A percentile compares a stretch with the other conserved stretches of the same genome.
These are phyloP conservation scores for Lepidurus arcticus DNA, from an alignment of 1,140 invertebrate species.

Conservation along the genomic window DNA sequence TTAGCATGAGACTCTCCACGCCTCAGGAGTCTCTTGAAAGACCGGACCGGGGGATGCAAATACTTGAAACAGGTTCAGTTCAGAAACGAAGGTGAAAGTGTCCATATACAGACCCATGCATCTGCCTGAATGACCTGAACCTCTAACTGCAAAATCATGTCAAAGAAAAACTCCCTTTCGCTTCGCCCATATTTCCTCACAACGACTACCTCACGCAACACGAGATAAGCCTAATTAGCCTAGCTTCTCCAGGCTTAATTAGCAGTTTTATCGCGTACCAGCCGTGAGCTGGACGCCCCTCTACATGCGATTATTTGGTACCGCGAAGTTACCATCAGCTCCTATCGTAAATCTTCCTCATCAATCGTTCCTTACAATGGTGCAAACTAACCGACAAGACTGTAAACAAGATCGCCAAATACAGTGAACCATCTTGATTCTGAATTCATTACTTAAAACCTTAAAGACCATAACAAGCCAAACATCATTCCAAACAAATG, in stretches of 20 bases:
- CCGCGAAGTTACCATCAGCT: no score
- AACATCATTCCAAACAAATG: no score
- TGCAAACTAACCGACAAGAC: no score
- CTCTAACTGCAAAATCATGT: background rate
- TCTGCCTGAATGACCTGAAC: background rate
- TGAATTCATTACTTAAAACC: no score
- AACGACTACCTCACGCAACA: background rate
- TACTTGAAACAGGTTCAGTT: conserved; percentile 6
- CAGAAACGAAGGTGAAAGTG: conserved; percentile 3
- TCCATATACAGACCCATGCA: background rate
- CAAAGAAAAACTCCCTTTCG: background rate
- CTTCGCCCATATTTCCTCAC: background rate
- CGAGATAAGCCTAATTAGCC: background rate
- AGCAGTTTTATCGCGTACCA: background rate
- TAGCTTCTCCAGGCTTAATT: background rate
- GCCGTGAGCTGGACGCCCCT: no score
- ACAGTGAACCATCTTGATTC: no score
- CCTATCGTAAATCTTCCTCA: no score
- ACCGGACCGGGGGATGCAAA: background rate
- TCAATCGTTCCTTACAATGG: no score
- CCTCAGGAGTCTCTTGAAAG: background rate
- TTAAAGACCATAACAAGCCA: no score
- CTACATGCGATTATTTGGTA: no score
- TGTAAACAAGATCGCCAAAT: no score
- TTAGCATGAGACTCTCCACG: conserved; percentile 6